Conservation (phyloP, 2,888 invertebrate species). For the Mimachlamys varia region DNA sequence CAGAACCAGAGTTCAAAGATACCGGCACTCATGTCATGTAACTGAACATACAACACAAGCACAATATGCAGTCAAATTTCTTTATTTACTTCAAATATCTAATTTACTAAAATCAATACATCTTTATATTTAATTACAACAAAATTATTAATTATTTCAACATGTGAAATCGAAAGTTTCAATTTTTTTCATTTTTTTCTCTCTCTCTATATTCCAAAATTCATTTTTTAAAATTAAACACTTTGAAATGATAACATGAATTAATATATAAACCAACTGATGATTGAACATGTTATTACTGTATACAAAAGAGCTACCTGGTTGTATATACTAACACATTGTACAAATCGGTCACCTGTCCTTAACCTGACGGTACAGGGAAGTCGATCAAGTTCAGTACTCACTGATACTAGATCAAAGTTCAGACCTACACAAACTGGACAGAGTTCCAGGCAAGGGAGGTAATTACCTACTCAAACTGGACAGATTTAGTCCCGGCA, state of each 20-base stretch:
- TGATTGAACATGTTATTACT: slow-evolving; percentile 6
- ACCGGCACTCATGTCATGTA: not conserved
- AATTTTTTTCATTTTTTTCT: not conserved
- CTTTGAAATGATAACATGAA: slow-evolving; percentile 28
- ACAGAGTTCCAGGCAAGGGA: too few species aligned
- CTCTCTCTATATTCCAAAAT: too few species aligned
- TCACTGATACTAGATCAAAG: not conserved
- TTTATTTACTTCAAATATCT: slow-evolving; percentile 32
- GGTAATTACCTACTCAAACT: too few species aligned
- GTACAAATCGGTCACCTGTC: not conserved
- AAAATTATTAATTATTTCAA: slow-evolving; percentile 27
- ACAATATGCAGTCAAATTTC: slow-evolving; percentile 21
- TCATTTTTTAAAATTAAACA: not conserved
- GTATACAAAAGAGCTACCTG: slow-evolving; percentile 26
- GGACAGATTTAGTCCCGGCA: too few species aligned
- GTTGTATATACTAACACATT: not conserved
- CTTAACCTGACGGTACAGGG: too few species aligned
- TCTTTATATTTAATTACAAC: slow-evolving; percentile 12
- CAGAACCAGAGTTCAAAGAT: too few species aligned
- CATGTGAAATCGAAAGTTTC: not conserved
- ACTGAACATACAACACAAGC: not conserved
- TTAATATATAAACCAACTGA: not conserved
- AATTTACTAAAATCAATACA: slow-evolving; percentile 31
- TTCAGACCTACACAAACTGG: too few species aligned
- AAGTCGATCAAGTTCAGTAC: too few species aligned